These are phyloP conservation scores for Drosophila tripunctata DNA, from an alignment of 2,888 invertebrate genomes.

Conservation along the genomic window DNA sequence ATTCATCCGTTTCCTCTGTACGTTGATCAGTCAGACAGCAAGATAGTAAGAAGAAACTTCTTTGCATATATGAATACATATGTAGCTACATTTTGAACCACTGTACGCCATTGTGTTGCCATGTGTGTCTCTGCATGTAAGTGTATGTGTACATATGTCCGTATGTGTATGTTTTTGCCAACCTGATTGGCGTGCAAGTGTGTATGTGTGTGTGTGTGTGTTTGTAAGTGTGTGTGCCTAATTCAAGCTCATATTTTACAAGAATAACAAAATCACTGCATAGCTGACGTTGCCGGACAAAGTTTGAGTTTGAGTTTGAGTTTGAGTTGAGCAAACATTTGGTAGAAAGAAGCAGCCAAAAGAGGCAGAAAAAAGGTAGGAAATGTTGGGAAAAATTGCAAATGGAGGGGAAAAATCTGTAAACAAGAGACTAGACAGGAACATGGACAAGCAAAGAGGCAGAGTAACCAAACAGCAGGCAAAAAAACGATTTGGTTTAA, in stretches of 20 bases:
- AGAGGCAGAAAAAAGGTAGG: not conserved
- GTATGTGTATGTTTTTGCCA: conserved; percentile 27
- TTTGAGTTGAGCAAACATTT: conserved; percentile 36
- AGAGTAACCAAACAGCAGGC: conserved; percentile 30
- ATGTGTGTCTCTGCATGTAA: not conserved
- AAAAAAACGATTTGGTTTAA: conserved; percentile 54
- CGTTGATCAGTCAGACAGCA: no score
- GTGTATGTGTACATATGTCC: no score
- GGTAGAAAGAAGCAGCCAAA: not conserved
- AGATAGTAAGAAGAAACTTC: no score
- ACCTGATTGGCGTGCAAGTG: conserved; percentile 36
- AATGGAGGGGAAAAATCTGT: conserved; percentile 30
- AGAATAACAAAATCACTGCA: conserved; percentile 78
- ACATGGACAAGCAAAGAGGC: conserved; percentile 43
- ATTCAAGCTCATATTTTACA: conserved; percentile 75
- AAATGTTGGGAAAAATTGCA: not conserved
- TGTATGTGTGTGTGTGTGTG: conserved; percentile 25
- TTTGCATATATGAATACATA: no score
- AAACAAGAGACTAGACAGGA: conserved; percentile 52
- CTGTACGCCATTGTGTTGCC: conserved; percentile 4
- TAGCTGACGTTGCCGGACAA: conserved; percentile 56
- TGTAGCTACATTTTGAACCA: not conserved
- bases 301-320: conserved; percentile 56
- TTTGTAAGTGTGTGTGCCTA: conserved; percentile 45
- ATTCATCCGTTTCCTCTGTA: no score